phyloP scores from a whole-genome alignment of 2,888 invertebrate species.

The Coecobrya sp. region DNA sequence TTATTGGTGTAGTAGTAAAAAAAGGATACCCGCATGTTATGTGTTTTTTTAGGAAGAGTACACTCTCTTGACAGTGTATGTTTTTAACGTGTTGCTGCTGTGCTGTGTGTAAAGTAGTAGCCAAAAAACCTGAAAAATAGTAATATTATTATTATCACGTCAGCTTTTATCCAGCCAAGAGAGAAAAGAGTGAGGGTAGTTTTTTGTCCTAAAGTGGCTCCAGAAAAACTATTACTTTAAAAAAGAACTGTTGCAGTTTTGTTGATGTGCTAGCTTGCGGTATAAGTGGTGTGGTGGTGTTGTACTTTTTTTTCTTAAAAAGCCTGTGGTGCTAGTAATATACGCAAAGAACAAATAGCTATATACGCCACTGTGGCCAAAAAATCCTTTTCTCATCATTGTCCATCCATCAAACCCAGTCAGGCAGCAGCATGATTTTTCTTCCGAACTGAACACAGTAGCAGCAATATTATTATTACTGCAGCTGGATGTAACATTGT shows the following conservation, averaged over 20 bases:
- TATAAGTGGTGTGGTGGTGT: not conserved
- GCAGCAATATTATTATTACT: not conserved
- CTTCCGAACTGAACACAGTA: not conserved
- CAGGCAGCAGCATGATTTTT: slow-evolving; percentile 6
- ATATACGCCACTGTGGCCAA: slow-evolving; percentile 4
- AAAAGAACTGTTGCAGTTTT: slow-evolving; percentile 72
- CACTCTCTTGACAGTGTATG: slow-evolving; percentile 16
- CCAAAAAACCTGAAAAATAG: slow-evolving; percentile 21
- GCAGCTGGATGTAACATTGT: not conserved
- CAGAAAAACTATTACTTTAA: slow-evolving; percentile 60
- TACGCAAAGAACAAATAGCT: not conserved
- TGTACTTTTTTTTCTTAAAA: not conserved
- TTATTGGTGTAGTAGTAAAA: not conserved
- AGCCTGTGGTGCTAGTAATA: not conserved
- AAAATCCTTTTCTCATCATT: slow-evolving; percentile 40
- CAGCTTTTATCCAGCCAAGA: slow-evolving; percentile 58
- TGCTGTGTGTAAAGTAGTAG: slow-evolving; percentile 60
- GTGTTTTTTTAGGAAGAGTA: slow-evolving; percentile 1
- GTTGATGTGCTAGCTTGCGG: not conserved
- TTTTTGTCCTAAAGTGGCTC: slow-evolving; percentile 57
- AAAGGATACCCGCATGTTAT: not conserved
- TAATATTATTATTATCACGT: slow-evolving; percentile 59
- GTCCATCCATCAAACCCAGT: slow-evolving; percentile 26
- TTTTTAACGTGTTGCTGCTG: slow-evolving; percentile 52
- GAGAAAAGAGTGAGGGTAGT: slow-evolving; percentile 43